These are phyloP conservation scores for Burhinus bistriatus DNA, from an alignment of 2,113 vertebrate species.

Conservation along the genomic window DNA sequence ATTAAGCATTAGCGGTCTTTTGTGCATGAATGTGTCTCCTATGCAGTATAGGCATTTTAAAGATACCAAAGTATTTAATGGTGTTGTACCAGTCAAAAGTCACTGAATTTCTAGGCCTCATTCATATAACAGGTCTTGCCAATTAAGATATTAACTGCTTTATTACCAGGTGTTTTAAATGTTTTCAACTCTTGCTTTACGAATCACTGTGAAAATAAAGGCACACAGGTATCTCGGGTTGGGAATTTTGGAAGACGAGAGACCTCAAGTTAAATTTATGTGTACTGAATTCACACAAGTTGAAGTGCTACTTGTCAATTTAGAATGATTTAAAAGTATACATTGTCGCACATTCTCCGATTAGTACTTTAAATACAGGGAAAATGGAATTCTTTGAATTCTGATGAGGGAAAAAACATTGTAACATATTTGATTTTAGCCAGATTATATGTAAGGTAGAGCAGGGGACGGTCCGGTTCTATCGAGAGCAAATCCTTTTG, in stretches of 20 bases:
- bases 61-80: constrained; percentile 45
- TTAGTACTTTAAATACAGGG: background rate
- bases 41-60: background rate
- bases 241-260: background rate
- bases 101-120: background rate
- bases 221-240: background rate
- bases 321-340: background rate
- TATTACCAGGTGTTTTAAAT: background rate
- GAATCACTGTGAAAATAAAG: constrained; percentile 46
- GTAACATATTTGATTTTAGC: background rate
- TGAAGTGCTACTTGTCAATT: background rate
- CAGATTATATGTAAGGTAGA: background rate
- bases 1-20: background rate
- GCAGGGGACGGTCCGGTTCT: background rate
- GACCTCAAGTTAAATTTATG: background rate
- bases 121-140: background rate
- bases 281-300: background rate
- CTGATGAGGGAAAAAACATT: background rate
- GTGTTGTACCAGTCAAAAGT: background rate
- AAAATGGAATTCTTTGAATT: background rate
- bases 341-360: accelerated
- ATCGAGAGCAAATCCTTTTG: background rate
- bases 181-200: background rate
- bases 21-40: constrained; percentile 26
- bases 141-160: background rate